Conservation (phyloP, 2,888 invertebrate genomes). For the Drosophila austrosaltans region DNA sequence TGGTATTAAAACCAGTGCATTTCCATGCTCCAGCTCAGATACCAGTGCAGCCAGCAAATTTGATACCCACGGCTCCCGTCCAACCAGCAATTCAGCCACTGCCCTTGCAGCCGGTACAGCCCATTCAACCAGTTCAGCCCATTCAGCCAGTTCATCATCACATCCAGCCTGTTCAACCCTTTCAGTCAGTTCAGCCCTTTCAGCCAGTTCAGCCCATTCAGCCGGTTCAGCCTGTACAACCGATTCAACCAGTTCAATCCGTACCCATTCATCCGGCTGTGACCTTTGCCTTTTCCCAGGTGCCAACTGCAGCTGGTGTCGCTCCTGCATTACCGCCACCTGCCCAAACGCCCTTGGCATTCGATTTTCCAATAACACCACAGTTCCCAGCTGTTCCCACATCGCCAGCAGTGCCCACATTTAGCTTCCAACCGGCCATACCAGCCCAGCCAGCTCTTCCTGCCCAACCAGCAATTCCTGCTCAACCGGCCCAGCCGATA, state of each 20-base stretch:
- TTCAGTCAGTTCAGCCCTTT: neutral
- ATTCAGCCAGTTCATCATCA: constrained; percentile 40
- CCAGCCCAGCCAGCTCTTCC: constrained; percentile 43
- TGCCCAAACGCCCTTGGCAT: constrained; percentile 20
- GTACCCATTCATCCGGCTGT: constrained; percentile 34
- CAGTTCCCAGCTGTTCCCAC: constrained; percentile 45
- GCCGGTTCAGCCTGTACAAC: constrained; percentile 27
- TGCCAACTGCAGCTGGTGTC: constrained; percentile 46
- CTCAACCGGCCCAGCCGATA: constrained; percentile 18
- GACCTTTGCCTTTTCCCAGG: constrained; percentile 38
- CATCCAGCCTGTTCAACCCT: constrained; percentile 31
- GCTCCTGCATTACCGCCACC: constrained; percentile 40
- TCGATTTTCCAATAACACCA: constrained; percentile 54
- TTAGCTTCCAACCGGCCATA: constrained; percentile 52
- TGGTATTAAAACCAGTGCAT: constrained; percentile 60
- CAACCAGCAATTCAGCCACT: neutral
- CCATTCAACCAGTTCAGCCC: constrained; percentile 29
- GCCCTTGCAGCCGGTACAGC: constrained; percentile 33
- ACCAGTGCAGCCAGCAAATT: constrained; percentile 49
- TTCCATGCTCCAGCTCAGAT: constrained; percentile 54
- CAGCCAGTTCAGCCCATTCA: constrained; percentile 42
- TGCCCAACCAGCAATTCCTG: constrained; percentile 48
- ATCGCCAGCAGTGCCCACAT: constrained; percentile 57
- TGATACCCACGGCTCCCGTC: constrained; percentile 37
- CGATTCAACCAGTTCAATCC: constrained; percentile 46